Evolutionary conservation across 2,113 vertebrate genomes (phyloP).

Genomic region (Catharus fuscescens): DNA sequence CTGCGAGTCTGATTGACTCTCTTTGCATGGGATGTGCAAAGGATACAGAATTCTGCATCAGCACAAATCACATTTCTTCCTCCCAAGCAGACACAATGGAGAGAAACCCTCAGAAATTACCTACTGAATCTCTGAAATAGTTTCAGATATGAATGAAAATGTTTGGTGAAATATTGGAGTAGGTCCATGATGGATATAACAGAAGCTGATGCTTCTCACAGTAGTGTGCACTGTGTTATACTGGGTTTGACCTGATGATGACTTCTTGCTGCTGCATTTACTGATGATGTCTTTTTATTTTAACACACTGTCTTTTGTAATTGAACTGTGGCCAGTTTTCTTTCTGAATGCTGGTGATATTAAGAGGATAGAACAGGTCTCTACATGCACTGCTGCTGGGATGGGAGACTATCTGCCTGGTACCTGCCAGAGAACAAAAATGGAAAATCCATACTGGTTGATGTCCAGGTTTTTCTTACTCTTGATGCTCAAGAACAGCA

Average conservation of each 20-base stretch:
- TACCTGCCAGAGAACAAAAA: background rate
- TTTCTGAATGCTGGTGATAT: background rate
- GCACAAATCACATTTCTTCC: background rate
- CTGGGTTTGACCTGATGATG: accelerated
- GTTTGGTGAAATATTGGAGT: background rate
- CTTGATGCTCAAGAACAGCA: background rate
- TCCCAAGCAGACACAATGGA: background rate
- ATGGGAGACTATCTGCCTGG: background rate
- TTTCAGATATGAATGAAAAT: background rate
- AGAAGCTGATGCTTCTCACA: background rate
- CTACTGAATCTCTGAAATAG: background rate
- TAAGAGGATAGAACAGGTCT: background rate
- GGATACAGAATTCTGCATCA: accelerated
- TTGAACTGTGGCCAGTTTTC: background rate
- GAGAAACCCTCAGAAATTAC: background rate
- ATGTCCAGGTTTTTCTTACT: background rate
- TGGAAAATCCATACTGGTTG: accelerated
- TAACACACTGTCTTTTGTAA: background rate
- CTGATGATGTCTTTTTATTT: background rate
- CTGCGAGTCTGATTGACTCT: background rate
- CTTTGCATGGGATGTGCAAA: background rate
- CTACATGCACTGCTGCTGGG: background rate
- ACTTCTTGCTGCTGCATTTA: background rate
- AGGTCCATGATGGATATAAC: background rate
- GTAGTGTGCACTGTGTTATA: accelerated